Percentiles rank a stretch among this genome's conserved stretches.
Evolutionary conservation across 2,888 invertebrate genomes (phyloP).

Genomic region (Archips crataeganus): DNA sequence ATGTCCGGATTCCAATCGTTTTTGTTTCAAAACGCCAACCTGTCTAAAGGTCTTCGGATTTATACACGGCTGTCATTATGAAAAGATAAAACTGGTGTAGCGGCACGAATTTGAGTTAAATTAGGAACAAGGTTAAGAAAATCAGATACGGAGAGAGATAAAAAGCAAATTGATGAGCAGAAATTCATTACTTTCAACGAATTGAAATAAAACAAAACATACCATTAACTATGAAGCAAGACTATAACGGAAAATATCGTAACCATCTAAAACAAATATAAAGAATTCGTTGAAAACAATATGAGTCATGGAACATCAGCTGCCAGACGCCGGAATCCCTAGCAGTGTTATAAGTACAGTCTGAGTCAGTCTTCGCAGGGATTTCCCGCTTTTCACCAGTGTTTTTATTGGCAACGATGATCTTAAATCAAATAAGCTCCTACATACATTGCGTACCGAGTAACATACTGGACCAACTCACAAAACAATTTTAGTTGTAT

Average conservation of each 20-base stretch:
- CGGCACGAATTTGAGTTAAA: conserved; percentile 16
- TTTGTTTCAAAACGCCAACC: conserved; percentile 16
- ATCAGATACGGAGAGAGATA: background rate
- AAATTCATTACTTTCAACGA: background rate
- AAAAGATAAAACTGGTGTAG: conserved; percentile 14
- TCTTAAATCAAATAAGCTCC: conserved; percentile 26
- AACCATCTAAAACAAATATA: conserved; percentile 12
- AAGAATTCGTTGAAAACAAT: conserved; percentile 19
- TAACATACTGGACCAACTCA: too few relatives aligned
- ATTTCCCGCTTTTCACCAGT: conserved; percentile 18
- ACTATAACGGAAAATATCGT: background rate
- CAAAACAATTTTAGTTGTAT: too few relatives aligned
- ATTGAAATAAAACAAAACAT: background rate
- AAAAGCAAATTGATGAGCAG: background rate
- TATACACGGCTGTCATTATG: conserved; percentile 18
- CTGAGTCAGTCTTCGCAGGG: conserved; percentile 25
- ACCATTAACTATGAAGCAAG: background rate
- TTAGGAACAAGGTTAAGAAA: conserved; percentile 17
- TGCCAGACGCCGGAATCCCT: conserved; percentile 38
- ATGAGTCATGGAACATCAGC: conserved; percentile 33
- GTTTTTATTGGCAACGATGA: conserved; percentile 8
- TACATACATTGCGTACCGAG: too few relatives aligned
- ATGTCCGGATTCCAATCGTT: conserved; percentile 32
- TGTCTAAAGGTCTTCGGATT: conserved; percentile 19
- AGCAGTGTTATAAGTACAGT: conserved; percentile 29